Conservation (phyloP, 2,113 vertebrate genomes). For the Nibea coibor region DNA sequence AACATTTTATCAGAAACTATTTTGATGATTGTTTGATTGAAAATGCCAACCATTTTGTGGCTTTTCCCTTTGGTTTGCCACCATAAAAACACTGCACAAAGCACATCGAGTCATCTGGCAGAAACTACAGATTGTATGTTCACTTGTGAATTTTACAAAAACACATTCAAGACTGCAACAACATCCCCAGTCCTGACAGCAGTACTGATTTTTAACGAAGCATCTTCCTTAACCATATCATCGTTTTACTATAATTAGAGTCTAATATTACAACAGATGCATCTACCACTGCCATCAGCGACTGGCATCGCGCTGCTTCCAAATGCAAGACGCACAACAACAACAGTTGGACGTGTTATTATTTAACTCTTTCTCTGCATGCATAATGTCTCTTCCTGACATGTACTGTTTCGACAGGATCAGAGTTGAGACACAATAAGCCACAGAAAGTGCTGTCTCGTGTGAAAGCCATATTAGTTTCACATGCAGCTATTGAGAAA, state of each 20-base stretch:
- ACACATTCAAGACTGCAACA: constrained; percentile 3
- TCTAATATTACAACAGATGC: constrained; percentile 35
- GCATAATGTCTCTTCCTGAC: not conserved
- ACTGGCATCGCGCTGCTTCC: constrained; percentile 13
- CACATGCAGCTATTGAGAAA: not conserved
- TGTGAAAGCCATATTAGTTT: not conserved
- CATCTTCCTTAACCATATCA: constrained; percentile 1
- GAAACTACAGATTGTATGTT: not conserved
- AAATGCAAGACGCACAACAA: constrained; percentile 20
- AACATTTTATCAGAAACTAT: not conserved
- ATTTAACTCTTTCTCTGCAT: constrained; percentile 6
- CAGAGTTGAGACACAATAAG: not conserved
- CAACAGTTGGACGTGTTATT: constrained; percentile 9
- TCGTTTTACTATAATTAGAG: constrained; percentile 23
- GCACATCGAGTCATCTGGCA: not conserved
- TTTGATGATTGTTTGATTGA: too few species aligned
- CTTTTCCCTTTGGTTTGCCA: not conserved
- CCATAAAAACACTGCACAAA: not conserved
- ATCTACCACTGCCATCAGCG: constrained; percentile 6
- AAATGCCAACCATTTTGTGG: too few species aligned
- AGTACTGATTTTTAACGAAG: constrained; percentile 4
- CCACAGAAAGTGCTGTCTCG: not conserved
- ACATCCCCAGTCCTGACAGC: constrained; percentile 4
- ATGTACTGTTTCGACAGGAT: not conserved
- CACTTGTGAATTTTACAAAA: not conserved